Conservation (phyloP, 1,140 invertebrate genomes). For the Nylanderia fulva region DNA sequence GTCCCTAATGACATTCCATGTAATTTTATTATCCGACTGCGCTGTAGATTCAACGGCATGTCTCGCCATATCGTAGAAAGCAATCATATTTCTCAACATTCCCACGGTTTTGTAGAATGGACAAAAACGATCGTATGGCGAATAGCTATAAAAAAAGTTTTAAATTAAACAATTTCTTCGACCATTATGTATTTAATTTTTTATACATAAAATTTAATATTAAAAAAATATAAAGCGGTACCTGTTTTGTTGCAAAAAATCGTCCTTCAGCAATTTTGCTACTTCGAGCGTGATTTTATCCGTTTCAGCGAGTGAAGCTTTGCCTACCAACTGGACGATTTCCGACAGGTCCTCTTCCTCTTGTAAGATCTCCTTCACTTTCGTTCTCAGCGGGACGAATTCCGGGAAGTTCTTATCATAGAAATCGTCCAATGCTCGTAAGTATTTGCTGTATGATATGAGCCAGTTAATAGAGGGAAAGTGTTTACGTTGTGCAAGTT, state of each 20-base stretch:
- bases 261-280: slow-evolving; percentile 99
- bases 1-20: slow-evolving; percentile 98
- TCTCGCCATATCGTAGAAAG: slow-evolving; percentile 99
- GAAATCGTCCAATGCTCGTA: slow-evolving; percentile 98
- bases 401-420: slow-evolving; percentile 99
- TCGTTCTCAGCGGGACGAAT: slow-evolving; percentile 97
- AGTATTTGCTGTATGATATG: slow-evolving; percentile 99
- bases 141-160: slow-evolving; percentile 90
- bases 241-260: slow-evolving; percentile 99
- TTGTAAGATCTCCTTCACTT: slow-evolving; percentile 98
- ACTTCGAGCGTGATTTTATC: slow-evolving; percentile 99
- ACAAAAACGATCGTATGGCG: slow-evolving; percentile 98
- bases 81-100: slow-evolving; percentile 99
- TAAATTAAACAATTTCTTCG: slow-evolving; percentile 9
- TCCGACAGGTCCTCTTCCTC: slow-evolving; percentile 99
- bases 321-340: slow-evolving; percentile 99
- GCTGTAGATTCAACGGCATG: slow-evolving; percentile 99
- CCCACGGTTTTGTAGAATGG: slow-evolving; percentile 99
- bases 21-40: slow-evolving; percentile 99
- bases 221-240: slow-evolving; percentile 82
- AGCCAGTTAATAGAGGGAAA: slow-evolving; percentile 99
- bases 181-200: neutral
- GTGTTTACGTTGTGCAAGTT: slow-evolving; percentile 99
- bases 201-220: neutral
- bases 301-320: slow-evolving; percentile 98